Conservation (phyloP, 2,113 vertebrate species). For the Mormoops blainvillei region DNA sequence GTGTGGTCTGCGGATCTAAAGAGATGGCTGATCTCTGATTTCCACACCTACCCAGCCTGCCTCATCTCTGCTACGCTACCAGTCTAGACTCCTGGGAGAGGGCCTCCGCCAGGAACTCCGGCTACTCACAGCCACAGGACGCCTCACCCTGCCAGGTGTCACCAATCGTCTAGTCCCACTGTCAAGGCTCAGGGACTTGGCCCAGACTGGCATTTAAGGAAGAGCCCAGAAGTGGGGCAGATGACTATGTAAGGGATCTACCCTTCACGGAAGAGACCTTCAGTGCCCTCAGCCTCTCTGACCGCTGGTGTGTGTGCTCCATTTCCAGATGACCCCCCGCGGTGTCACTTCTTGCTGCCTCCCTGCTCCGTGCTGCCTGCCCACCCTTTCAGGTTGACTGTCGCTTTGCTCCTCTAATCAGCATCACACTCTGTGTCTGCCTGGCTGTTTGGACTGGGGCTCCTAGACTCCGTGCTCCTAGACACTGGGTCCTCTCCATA, state of each 20-base stretch:
- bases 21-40: neutral
- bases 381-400: neutral
- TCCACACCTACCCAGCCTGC: neutral
- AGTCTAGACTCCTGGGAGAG: neutral
- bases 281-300: neutral
- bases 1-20: neutral
- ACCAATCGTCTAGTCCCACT: neutral
- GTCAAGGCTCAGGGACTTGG: neutral
- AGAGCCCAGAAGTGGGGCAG: neutral
- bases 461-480: neutral
- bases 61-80: neutral
- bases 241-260: neutral
- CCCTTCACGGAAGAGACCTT: neutral
- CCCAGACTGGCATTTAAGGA: neutral
- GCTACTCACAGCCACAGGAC: neutral
- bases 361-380: neutral
- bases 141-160: slow-evolving; percentile 13
- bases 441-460: neutral
- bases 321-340: neutral
- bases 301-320: neutral
- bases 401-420: neutral
- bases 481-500: neutral
- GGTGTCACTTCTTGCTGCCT: neutral
- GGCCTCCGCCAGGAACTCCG: neutral
- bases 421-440: neutral